Evolutionary conservation across 2,888 invertebrate genomes (phyloP).

Genomic region (Cacoxenus indagator): DNA sequence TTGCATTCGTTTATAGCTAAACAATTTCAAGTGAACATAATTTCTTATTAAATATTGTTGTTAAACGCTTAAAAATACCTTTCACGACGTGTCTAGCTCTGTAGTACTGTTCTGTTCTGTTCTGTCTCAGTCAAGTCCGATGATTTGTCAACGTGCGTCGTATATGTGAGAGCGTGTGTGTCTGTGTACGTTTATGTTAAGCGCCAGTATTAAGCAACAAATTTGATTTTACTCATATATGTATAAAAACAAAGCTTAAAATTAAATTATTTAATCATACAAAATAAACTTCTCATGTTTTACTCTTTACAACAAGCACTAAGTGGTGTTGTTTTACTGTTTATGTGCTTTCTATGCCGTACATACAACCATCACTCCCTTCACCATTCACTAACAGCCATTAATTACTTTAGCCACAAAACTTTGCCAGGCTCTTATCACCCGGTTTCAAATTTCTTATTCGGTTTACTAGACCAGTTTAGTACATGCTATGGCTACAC

Average conservation of each 20-base stretch:
- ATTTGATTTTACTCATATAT: conserved; percentile 21
- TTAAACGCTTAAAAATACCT: too few species aligned
- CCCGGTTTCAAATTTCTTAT: too few species aligned
- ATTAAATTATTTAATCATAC: conserved; percentile 56
- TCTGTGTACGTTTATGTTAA: not conserved
- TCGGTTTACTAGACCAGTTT: too few species aligned
- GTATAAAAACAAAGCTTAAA: conserved; percentile 50
- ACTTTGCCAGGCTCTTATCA: too few species aligned
- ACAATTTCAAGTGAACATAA: conserved; percentile 16
- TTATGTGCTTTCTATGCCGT: conserved; percentile 24
- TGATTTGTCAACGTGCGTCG: not conserved
- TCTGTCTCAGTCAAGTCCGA: not conserved
- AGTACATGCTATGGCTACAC: too few species aligned
- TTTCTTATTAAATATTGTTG: conserved; percentile 14
- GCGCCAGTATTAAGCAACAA: not conserved
- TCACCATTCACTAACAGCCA: too few species aligned
- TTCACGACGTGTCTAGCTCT: too few species aligned
- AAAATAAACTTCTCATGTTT: not conserved
- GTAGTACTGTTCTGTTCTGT: too few species aligned
- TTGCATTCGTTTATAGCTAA: conserved; percentile 23
- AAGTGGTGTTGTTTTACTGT: conserved; percentile 7
- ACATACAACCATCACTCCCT: too few species aligned
- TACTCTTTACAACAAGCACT: conserved; percentile 51
- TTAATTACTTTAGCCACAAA: too few species aligned
- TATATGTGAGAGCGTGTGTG: not conserved